Conservation (phyloP, 2,888 invertebrate species). For the Leucophenga montana region DNA sequence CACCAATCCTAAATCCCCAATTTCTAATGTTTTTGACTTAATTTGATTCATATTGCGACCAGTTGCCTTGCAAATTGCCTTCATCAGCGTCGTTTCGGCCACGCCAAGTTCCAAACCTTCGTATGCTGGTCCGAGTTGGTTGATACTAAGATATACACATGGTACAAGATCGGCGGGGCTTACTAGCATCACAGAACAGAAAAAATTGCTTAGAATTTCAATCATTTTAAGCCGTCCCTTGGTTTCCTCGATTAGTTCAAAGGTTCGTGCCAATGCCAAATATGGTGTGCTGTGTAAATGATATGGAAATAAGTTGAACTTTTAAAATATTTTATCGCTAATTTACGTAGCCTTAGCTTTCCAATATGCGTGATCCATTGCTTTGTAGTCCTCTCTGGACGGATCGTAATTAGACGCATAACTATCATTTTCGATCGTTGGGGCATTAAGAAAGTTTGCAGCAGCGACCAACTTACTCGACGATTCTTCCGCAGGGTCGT, state of each 20-base stretch:
- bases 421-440: slow-evolving; percentile 23
- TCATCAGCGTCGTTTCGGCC: slow-evolving; percentile 94
- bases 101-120: slow-evolving; percentile 95
- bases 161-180: slow-evolving; percentile 92
- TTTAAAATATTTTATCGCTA: slow-evolving; percentile 15
- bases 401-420: slow-evolving; percentile 80
- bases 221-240: slow-evolving; percentile 91
- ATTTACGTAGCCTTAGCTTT: slow-evolving; percentile 79
- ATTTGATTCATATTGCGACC: slow-evolving; percentile 89
- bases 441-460: background rate
- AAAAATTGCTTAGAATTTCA: slow-evolving; percentile 92
- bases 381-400: slow-evolving; percentile 82
- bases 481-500: background rate
- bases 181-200: slow-evolving; percentile 90
- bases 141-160: slow-evolving; percentile 95
- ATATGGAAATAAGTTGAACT: background rate
- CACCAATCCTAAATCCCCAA: slow-evolving; percentile 92
- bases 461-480: no score
- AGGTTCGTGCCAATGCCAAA: slow-evolving; percentile 89
- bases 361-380: slow-evolving; percentile 89
- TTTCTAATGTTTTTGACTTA: slow-evolving; percentile 76
- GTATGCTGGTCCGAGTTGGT: slow-evolving; percentile 95
- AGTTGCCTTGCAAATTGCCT: slow-evolving; percentile 92
- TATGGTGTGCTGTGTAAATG: slow-evolving; percentile 86
- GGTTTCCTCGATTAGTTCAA: slow-evolving; percentile 90